These are phyloP conservation scores for Microctonus brassicae DNA, from an alignment of 2,888 invertebrate genomes.

Conservation along the genomic window DNA sequence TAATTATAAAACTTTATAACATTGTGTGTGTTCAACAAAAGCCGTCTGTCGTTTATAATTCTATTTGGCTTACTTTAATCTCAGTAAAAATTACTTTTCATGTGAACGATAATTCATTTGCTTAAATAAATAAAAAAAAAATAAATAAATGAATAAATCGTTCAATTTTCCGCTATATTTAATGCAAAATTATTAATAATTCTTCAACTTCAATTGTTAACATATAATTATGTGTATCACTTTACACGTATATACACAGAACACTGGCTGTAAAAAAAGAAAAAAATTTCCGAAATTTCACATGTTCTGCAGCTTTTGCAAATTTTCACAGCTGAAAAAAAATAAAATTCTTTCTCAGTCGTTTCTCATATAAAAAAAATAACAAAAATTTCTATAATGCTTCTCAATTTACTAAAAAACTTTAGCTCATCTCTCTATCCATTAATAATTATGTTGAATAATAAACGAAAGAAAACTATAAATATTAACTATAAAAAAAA, in stretches of 20 bases:
- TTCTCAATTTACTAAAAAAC: neutral
- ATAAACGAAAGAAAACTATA: slow-evolving; percentile 6
- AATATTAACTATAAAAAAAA: slow-evolving; percentile 17
- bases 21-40: neutral
- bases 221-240: neutral
- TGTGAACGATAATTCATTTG: neutral
- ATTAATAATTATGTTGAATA: slow-evolving; percentile 11
- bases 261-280: neutral
- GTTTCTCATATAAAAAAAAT: neutral
- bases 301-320: neutral
- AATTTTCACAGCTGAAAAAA: neutral
- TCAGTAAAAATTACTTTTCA: neutral
- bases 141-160: neutral
- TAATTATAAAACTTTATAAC: neutral
- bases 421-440: neutral
- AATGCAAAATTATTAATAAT: neutral
- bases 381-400: neutral
- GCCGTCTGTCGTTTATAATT: neutral
- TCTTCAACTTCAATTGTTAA: neutral
- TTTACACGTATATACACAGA: neutral
- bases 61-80: neutral
- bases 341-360: neutral
- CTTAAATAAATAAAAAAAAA: neutral
- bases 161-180: neutral
- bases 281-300: neutral